A percentile compares a stretch with the other conserved stretches of the same genome.
Conservation (phyloP, 2,888 invertebrate species). For the Stenoptilia bipunctidactyla region DNA sequence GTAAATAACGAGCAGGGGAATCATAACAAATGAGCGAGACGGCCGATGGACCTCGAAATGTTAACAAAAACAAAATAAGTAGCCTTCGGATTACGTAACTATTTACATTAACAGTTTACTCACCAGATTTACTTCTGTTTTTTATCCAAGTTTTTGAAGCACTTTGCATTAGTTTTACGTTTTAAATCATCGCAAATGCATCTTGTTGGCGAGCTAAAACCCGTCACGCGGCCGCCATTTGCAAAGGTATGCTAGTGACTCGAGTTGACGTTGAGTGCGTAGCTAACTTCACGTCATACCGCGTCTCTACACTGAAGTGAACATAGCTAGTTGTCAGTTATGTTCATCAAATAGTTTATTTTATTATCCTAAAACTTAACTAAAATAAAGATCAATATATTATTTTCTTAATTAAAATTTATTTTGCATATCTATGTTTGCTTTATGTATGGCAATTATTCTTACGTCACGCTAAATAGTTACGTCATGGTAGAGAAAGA, state of each 20-base stretch:
- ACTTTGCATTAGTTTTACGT: conserved; percentile 25
- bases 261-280: too few relatives aligned
- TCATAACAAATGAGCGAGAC: conserved; percentile 63
- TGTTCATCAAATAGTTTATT: too few relatives aligned
- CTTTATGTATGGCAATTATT: too few relatives aligned
- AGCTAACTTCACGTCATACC: too few relatives aligned
- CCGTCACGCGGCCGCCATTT: conserved; percentile 59
- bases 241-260: conserved; percentile 22
- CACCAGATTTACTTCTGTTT: conserved; percentile 16
- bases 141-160: conserved; percentile 17
- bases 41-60: conserved; percentile 30
- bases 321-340: too few relatives aligned
- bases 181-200: conserved; percentile 30
- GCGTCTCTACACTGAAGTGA: too few relatives aligned
- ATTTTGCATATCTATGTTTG: too few relatives aligned
- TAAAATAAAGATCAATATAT: too few relatives aligned
- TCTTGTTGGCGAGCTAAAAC: conserved; percentile 41
- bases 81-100: conserved; percentile 32
- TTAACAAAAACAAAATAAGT: conserved; percentile 37
- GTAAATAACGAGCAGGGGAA: conserved; percentile 63
- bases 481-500: too few relatives aligned
- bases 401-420: too few relatives aligned
- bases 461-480: too few relatives aligned
- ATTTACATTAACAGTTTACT: conserved; percentile 11
- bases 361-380: too few relatives aligned